Evolutionary conservation across 2,113 vertebrate genomes (phyloP).

Genomic region (Nesogale talazaci): DNA sequence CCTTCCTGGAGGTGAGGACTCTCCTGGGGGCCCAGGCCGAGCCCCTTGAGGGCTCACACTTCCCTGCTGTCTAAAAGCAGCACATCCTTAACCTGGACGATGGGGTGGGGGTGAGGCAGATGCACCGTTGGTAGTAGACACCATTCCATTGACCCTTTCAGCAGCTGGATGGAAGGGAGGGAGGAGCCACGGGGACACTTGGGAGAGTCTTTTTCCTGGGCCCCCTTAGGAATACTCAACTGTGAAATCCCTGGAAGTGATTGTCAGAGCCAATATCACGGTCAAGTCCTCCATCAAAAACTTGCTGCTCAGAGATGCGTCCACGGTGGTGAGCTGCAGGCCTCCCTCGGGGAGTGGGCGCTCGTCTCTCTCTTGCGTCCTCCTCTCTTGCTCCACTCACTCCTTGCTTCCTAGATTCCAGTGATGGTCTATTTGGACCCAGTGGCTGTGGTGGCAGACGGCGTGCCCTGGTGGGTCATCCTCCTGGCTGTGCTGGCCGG

Average conservation of each 20-base stretch:
- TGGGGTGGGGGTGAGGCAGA: neutral
- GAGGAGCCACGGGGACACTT: neutral
- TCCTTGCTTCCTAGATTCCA: slow-evolving; percentile 84
- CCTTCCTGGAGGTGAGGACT: slow-evolving; percentile 92
- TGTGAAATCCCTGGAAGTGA: slow-evolving; percentile 91
- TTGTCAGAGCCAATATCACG: slow-evolving; percentile 92
- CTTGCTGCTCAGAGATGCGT: slow-evolving; percentile 89
- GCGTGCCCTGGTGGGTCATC: slow-evolving; percentile 95
- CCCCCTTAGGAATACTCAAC: slow-evolving; percentile 89
- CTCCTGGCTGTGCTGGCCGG: slow-evolving; percentile 92
- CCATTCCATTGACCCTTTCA: neutral
- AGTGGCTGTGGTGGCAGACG: slow-evolving; percentile 84
- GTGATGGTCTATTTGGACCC: slow-evolving; percentile 94
- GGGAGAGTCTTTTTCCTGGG: neutral
- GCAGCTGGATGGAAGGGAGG: neutral
- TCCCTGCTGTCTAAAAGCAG: neutral
- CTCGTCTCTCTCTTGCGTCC: neutral
- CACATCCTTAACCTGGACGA: neutral
- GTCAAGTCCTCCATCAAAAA: slow-evolving; percentile 93
- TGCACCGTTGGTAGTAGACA: neutral
- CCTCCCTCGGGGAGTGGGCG: too few species aligned
- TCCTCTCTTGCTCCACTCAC: neutral
- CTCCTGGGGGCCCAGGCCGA: fast-evolving
- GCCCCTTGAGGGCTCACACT: neutral
- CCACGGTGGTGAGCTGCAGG: slow-evolving; percentile 87